Conservation (phyloP, 2,113 vertebrate genomes). For the Coregonus clupeaformis region DNA sequence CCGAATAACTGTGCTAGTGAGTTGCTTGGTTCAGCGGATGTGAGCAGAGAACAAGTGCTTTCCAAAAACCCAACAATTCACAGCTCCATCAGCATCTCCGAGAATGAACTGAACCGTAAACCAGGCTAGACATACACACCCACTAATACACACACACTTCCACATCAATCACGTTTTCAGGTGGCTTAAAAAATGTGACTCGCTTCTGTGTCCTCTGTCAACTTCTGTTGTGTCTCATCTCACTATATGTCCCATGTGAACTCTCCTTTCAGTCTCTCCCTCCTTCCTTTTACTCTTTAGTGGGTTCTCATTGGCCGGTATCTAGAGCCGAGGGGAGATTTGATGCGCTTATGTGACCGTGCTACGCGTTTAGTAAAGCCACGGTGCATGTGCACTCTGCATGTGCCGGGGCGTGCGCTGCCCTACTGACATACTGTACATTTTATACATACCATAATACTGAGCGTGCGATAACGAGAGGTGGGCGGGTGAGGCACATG, state of each 20-base stretch:
- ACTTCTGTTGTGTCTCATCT: slow-evolving; percentile 61
- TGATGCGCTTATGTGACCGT: slow-evolving; percentile 66
- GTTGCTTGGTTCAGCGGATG: slow-evolving; percentile 30
- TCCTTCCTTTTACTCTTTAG: slow-evolving; percentile 36
- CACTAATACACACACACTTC: slow-evolving; percentile 59
- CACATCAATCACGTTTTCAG: slow-evolving; percentile 73
- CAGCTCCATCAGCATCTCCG: slow-evolving; percentile 39
- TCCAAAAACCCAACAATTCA: slow-evolving; percentile 55
- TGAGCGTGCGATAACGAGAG: slow-evolving; percentile 53
- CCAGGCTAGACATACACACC: slow-evolving; percentile 29
- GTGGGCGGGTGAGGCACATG: slow-evolving; percentile 68
- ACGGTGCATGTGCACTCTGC: slow-evolving; percentile 71
- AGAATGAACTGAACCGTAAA: slow-evolving; percentile 24
- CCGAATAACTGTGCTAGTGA: slow-evolving; percentile 9
- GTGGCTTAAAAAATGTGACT: slow-evolving; percentile 67
- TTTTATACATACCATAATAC: slow-evolving; percentile 73
- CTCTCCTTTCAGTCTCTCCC: slow-evolving; percentile 17
- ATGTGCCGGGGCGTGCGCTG: slow-evolving; percentile 73
- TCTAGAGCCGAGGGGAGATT: slow-evolving; percentile 56
- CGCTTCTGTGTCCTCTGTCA: slow-evolving; percentile 42
- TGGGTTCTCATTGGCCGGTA: slow-evolving; percentile 69
- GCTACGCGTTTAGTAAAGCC: slow-evolving; percentile 63
- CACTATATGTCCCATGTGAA: slow-evolving; percentile 16
- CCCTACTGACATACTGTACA: slow-evolving; percentile 78
- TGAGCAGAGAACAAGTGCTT: slow-evolving; percentile 44